phyloP scores from a whole-genome alignment of 2,113 vertebrate species.

The Eptatretus burgeri region DNA sequence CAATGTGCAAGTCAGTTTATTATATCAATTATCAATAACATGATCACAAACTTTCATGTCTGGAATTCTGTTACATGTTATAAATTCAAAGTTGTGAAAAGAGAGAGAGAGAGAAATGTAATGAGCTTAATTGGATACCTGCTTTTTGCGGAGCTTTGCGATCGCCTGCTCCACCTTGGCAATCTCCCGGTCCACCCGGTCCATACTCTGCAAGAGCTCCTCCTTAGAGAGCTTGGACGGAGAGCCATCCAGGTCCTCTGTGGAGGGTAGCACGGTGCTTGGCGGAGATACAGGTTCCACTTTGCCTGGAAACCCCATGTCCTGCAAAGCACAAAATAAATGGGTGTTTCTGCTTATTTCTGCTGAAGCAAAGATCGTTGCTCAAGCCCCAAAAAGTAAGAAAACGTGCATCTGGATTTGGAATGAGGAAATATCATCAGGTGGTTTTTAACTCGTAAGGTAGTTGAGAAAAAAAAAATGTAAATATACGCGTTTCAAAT shows the following conservation, averaged over 20 bases:
- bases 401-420: slow-evolving; percentile 9
- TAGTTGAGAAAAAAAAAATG: too few species aligned
- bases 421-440: slow-evolving; percentile 10
- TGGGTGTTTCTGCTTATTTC: too few species aligned
- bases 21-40: too few species aligned
- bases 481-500: background rate
- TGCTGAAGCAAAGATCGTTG: too few species aligned
- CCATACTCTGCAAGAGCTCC: slow-evolving; percentile 96
- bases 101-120: too few species aligned
- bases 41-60: too few species aligned
- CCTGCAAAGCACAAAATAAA: slow-evolving; percentile 21
- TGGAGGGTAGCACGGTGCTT: slow-evolving; percentile 27
- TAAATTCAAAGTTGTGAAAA: too few species aligned
- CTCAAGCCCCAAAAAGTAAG: slow-evolving; percentile 7
- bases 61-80: too few species aligned
- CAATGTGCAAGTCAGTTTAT: too few species aligned
- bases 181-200: slow-evolving; percentile 81
- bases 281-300: slow-evolving; percentile 35
- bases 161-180: slow-evolving; percentile 97
- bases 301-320: slow-evolving; percentile 44
- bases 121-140: slow-evolving; percentile 22
- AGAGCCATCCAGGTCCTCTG: slow-evolving; percentile 63
- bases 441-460: too few species aligned
- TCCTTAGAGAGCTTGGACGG: slow-evolving; percentile 96
- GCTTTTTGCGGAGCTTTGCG: slow-evolving; percentile 88